A percentile compares a stretch with the other conserved stretches of the same genome.
Conservation (phyloP, 2,888 invertebrate genomes). For the Amblyjoppa fuscipennis region DNA sequence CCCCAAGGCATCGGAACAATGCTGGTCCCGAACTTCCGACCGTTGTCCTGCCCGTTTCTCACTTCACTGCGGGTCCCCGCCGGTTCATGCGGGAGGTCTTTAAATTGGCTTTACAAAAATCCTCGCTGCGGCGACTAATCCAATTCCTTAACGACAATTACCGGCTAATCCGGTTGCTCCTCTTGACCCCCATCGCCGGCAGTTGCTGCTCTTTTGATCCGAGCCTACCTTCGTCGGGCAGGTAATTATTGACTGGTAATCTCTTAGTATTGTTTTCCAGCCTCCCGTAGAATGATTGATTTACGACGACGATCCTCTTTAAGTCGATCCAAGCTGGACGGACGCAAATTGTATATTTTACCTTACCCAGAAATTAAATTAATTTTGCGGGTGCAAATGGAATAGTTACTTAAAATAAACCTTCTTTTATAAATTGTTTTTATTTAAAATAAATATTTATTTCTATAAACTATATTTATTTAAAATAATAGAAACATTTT, state of each 20-base stretch:
- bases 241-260: conserved; percentile 71
- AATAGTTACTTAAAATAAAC: too few relatives aligned
- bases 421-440: too few relatives aligned
- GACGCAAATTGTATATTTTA: neutral
- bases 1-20: conserved; percentile 29
- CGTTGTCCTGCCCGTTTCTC: conserved; percentile 61
- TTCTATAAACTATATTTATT: neutral
- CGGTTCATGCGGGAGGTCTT: conserved; percentile 31
- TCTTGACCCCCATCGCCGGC: neutral
- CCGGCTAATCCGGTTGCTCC: conserved; percentile 69
- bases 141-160: conserved; percentile 79
- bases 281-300: conserved; percentile 72
- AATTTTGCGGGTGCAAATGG: neutral
- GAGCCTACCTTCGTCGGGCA: conserved; percentile 53
- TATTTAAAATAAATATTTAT: neutral
- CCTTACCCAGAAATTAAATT: neutral
- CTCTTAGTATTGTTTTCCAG: conserved; percentile 74
- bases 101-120: conserved; percentile 75
- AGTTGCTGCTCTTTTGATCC: conserved; percentile 33
- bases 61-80: conserved; percentile 14
- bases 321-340: neutral
- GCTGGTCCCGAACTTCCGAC: conserved; percentile 56
- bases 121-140: conserved; percentile 71
- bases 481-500: neutral
- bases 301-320: conserved; percentile 71